A percentile compares a stretch with the other conserved stretches of the same genome.
Evolutionary conservation across 2,113 vertebrate species (phyloP).

Genomic region (Arothron firmamentum): DNA sequence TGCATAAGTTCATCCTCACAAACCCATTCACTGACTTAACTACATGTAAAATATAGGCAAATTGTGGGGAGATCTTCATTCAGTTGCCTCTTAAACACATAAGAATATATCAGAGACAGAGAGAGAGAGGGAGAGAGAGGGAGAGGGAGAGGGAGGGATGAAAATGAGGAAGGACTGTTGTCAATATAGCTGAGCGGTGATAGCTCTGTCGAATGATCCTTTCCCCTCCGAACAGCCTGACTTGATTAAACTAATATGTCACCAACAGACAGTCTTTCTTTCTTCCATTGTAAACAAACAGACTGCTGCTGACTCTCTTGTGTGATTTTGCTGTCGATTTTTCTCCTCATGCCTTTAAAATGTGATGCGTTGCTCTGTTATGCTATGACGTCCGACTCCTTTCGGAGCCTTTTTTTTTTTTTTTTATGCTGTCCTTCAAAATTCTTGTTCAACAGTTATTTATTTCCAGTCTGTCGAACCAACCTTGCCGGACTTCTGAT

Average conservation of each 20-base stretch:
- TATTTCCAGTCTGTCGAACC: no score
- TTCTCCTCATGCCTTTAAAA: neutral
- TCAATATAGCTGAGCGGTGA: constrained; percentile 23
- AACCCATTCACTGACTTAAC: neutral
- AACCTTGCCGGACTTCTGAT: no score
- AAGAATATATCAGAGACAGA: constrained; percentile 12
- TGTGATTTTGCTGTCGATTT: constrained; percentile 6
- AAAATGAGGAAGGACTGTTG: constrained; percentile 13
- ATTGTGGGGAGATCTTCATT: constrained; percentile 10
- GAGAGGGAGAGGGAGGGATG: neutral
- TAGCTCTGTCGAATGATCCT: constrained; percentile 25
- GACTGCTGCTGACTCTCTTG: neutral
- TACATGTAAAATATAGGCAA: constrained; percentile 5
- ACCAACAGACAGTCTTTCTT: constrained; percentile 31
- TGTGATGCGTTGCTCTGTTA: no score
- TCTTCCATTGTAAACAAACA: constrained; percentile 28
- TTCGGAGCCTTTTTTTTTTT: no score
- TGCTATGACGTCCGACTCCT: no score
- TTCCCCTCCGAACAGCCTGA: constrained; percentile 12
- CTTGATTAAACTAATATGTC: constrained; percentile 56
- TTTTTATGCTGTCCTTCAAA: no score
- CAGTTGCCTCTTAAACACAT: neutral
- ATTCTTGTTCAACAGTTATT: no score
- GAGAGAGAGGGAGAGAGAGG: neutral
- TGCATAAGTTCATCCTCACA: neutral